These are phyloP conservation scores for Druon quercuslanigerum DNA, from an alignment of 1,140 invertebrate genomes.

Conservation along the genomic window DNA sequence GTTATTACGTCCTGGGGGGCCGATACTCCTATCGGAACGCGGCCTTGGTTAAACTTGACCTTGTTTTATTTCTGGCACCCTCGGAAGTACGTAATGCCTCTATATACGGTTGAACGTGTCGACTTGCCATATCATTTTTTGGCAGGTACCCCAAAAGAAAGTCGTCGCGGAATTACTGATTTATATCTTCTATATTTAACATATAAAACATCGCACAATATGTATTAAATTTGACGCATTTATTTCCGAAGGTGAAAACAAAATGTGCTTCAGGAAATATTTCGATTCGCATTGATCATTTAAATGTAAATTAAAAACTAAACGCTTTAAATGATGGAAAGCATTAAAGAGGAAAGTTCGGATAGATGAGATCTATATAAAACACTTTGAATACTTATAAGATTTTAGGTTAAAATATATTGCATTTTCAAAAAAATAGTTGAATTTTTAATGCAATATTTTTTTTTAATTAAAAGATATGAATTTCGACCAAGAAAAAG, in stretches of 20 bases:
- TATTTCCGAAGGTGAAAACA: background rate
- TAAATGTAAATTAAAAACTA: no score
- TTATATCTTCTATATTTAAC: background rate
- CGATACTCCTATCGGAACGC: slow-evolving; percentile 59
- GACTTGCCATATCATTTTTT: slow-evolving; percentile 35
- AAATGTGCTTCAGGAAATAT: no score
- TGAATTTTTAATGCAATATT: no score
- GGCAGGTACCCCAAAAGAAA: slow-evolving; percentile 39
- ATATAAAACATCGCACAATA: background rate
- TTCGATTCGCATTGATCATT: no score
- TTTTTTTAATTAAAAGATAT: no score
- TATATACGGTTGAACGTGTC: slow-evolving; percentile 45
- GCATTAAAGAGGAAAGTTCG: no score
- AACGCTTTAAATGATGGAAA: no score
- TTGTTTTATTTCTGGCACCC: slow-evolving; percentile 65
- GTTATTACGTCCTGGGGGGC: slow-evolving; percentile 50
- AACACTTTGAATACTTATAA: no score
- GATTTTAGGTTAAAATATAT: no score
- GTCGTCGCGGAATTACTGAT: slow-evolving; percentile 44
- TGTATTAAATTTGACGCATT: background rate
- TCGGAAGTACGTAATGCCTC: slow-evolving; percentile 52
- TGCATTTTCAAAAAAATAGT: no score
- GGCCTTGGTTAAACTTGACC: slow-evolving; percentile 65
- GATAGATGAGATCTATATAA: no score
- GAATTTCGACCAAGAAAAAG: no score